Percentiles rank a stretch among this genome's conserved stretches.
phyloP scores from a whole-genome alignment of 1,140 invertebrate genomes.

The Prorops nasuta region DNA sequence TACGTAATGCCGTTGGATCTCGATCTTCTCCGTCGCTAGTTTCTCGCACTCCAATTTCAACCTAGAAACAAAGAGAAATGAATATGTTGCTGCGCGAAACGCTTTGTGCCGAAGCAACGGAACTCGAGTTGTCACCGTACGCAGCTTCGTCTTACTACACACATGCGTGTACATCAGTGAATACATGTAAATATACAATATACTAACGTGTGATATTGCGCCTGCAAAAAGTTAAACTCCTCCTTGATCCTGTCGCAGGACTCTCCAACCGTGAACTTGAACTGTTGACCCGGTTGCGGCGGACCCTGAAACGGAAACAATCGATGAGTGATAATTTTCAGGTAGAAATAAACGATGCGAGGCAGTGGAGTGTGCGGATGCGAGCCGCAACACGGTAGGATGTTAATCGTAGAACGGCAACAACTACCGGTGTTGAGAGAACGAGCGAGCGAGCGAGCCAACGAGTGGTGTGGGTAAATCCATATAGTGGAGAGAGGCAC shows the following conservation, averaged over 20 bases:
- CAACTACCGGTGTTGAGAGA: constrained; percentile 1
- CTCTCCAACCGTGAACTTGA: constrained; percentile 90
- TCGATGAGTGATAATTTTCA: constrained; percentile 10
- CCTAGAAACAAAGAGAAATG: constrained; percentile 57
- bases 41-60: constrained; percentile 94
- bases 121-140: too few relatives aligned
- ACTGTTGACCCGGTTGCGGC: constrained; percentile 80
- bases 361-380: neutral
- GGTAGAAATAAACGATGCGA: neutral
- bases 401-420: too few relatives aligned
- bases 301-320: constrained; percentile 68
- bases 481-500: too few relatives aligned
- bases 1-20: constrained; percentile 98
- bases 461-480: too few relatives aligned
- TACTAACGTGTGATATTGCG: constrained; percentile 83
- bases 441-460: constrained; percentile 1
- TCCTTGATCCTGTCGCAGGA: constrained; percentile 91
- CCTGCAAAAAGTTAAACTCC: constrained; percentile 83
- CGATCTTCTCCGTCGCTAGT: constrained; percentile 95
- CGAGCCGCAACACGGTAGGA: too few relatives aligned
- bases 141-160: neutral
- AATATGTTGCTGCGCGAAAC: neutral
- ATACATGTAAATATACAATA: neutral
- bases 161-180: neutral
- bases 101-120: too few relatives aligned